A percentile compares a stretch with the other conserved stretches of the same genome.
These are phyloP conservation scores for Zaprionus capensis DNA, from an alignment of 1,140 invertebrate species.

Conservation along the genomic window DNA sequence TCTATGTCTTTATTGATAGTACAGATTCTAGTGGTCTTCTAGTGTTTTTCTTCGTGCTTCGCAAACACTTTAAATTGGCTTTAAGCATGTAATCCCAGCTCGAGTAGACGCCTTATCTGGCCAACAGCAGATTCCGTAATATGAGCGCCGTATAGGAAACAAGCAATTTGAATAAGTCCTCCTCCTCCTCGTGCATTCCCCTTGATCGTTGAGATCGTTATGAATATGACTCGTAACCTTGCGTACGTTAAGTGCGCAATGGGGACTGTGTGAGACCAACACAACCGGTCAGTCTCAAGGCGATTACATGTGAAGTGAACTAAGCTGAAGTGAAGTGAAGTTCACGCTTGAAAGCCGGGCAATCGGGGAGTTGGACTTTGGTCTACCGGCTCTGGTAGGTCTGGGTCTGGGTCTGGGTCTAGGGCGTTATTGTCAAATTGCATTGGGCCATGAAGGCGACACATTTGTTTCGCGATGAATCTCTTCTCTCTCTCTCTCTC, in stretches of 20 bases:
- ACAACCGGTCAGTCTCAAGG: conserved; percentile 75
- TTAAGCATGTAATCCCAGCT: conserved; percentile 12
- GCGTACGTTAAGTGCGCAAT: conserved; percentile 55
- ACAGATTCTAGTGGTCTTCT: conserved; percentile 6
- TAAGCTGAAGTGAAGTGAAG: conserved; percentile 44
- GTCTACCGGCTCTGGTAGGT: conserved; percentile 22
- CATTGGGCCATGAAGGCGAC: conserved; percentile 58
- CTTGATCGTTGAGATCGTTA: conserved; percentile 15
- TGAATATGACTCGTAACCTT: conserved; percentile 57
- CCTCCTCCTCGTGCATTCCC: background rate
- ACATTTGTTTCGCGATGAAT: conserved; percentile 10
- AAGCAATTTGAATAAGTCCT: conserved; percentile 37
- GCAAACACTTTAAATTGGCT: conserved; percentile 22
- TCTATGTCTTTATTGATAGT: background rate
- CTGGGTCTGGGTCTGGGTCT: conserved; percentile 51
- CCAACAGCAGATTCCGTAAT: conserved; percentile 3
- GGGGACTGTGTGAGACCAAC: conserved; percentile 48
- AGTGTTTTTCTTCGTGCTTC: conserved; percentile 31
- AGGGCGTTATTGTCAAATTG: conserved; percentile 53
- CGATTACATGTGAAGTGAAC: conserved; percentile 57
- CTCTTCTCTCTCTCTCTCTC: background rate
- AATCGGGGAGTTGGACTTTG: background rate
- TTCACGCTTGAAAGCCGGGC: conserved; percentile 52
- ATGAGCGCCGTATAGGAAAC: conserved; percentile 27
- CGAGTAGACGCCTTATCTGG: conserved; percentile 20